phyloP scores from a whole-genome alignment of 1,140 invertebrate genomes.

The Hylaeus anthracinus region DNA sequence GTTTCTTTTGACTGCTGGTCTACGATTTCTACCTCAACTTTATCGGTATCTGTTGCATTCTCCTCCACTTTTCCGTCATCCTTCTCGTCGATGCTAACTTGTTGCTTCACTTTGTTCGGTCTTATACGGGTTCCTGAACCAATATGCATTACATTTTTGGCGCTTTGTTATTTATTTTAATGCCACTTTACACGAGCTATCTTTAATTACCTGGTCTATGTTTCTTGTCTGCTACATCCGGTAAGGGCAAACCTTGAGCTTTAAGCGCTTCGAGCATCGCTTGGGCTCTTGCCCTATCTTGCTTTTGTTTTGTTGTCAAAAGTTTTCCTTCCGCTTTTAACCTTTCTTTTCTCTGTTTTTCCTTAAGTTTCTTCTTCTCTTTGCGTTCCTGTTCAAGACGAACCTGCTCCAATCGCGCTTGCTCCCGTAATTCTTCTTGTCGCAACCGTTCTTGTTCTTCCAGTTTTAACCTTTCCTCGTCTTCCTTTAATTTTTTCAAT shows the following conservation, averaged over 20 bases:
- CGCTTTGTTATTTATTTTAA: not conserved
- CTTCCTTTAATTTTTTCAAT: conserved; percentile 90
- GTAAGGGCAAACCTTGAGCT: conserved; percentile 88
- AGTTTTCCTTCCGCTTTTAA: conserved; percentile 97
- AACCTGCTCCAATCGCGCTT: conserved; percentile 87
- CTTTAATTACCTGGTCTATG: conserved; percentile 82
- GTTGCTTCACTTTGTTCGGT: conserved; percentile 84
- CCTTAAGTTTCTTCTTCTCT: conserved; percentile 95
- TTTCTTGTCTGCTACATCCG: conserved; percentile 87
- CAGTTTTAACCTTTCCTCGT: conserved; percentile 89
- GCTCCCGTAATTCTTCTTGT: conserved; percentile 88
- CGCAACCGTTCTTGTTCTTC: conserved; percentile 92
- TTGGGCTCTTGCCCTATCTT: conserved; percentile 92
- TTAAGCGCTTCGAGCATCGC: conserved; percentile 93
- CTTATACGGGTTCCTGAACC: conserved; percentile 85
- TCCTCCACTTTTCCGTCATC: conserved; percentile 80
- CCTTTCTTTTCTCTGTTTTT: conserved; percentile 96
- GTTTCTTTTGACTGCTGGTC: conserved; percentile 78
- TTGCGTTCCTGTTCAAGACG: conserved; percentile 93
- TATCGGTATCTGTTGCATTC: conserved; percentile 76
- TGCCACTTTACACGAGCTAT: not conserved
- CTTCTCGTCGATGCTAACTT: conserved; percentile 76
- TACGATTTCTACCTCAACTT: conserved; percentile 83
- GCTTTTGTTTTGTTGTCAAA: conserved; percentile 95
- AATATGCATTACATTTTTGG: not conserved